Conservation (phyloP, 1,140 invertebrate species). For the Drosophila oshimai region DNA sequence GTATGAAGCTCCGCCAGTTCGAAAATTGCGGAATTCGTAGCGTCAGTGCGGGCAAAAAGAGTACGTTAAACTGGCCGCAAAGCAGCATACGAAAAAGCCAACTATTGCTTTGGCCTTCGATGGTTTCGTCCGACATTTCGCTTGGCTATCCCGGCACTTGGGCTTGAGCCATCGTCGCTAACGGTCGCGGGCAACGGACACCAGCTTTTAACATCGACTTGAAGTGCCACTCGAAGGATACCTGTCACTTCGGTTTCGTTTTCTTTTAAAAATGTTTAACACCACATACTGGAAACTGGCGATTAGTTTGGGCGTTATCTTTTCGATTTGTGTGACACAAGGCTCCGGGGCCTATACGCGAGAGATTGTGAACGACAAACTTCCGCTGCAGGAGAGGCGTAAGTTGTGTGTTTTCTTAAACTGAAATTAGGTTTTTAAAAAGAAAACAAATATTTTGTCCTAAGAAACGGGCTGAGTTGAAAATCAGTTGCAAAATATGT, state of each 20-base stretch:
- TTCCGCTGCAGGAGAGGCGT: conserved; percentile 76
- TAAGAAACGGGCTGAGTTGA: no score
- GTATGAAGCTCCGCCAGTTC: not conserved
- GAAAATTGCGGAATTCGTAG: conserved; percentile 54
- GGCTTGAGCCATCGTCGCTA: conserved; percentile 46
- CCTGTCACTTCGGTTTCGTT: not conserved
- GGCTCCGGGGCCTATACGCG: conserved; percentile 55
- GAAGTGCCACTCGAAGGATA: conserved; percentile 19
- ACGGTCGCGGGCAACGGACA: conserved; percentile 46
- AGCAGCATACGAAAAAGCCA: conserved; percentile 10
- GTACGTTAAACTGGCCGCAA: conserved; percentile 49
- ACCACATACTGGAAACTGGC: conserved; percentile 45
- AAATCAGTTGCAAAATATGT: no score
- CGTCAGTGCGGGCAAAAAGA: conserved; percentile 25
- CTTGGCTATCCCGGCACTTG: conserved; percentile 44
- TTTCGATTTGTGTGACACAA: conserved; percentile 15
- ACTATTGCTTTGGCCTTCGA: conserved; percentile 41
- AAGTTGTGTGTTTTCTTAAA: no score
- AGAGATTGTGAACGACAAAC: conserved; percentile 77
- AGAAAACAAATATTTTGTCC: no score
- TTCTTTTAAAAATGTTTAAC: conserved; percentile 44
- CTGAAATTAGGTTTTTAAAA: no score
- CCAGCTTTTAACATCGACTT: not conserved
- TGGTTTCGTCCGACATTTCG: conserved; percentile 64
- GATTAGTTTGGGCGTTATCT: conserved; percentile 23